These are phyloP conservation scores for Leiothrix lutea DNA, from an alignment of 2,113 vertebrate genomes.

Conservation along the genomic window DNA sequence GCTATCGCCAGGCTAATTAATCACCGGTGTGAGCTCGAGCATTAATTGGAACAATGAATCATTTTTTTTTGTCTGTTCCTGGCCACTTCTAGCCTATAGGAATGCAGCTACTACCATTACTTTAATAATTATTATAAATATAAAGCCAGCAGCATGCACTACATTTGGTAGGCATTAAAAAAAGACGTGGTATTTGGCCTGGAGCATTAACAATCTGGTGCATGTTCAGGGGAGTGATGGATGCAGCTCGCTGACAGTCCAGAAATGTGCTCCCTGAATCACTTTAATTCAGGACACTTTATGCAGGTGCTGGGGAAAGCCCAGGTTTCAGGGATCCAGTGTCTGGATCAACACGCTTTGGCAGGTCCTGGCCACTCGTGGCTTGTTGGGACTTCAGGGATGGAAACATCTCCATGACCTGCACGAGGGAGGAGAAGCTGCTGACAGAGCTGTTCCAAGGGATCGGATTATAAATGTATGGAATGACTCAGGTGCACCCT, in stretches of 20 bases:
- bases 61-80: neutral
- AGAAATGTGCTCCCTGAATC: constrained; percentile 2
- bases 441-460: neutral
- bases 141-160: neutral
- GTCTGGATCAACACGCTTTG: neutral
- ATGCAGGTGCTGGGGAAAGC: neutral
- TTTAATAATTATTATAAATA: constrained; percentile 48
- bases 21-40: constrained; percentile 38
- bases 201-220: constrained; percentile 22
- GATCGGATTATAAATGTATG: neutral
- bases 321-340: neutral
- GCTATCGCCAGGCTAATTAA: constrained; percentile 36
- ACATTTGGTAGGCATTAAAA: constrained; percentile 34
- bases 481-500: neutral
- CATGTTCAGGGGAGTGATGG: constrained; percentile 1
- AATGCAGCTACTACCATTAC: neutral
- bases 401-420: neutral
- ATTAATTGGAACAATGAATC: constrained; percentile 60
- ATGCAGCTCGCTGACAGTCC: neutral
- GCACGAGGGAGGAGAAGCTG: neutral
- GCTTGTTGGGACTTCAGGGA: neutral
- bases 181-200: constrained; percentile 16
- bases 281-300: neutral
- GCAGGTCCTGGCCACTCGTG: neutral
- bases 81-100: neutral